Conservation (phyloP, 2,888 invertebrate genomes). For the Glyphotaelius pellucidus region DNA sequence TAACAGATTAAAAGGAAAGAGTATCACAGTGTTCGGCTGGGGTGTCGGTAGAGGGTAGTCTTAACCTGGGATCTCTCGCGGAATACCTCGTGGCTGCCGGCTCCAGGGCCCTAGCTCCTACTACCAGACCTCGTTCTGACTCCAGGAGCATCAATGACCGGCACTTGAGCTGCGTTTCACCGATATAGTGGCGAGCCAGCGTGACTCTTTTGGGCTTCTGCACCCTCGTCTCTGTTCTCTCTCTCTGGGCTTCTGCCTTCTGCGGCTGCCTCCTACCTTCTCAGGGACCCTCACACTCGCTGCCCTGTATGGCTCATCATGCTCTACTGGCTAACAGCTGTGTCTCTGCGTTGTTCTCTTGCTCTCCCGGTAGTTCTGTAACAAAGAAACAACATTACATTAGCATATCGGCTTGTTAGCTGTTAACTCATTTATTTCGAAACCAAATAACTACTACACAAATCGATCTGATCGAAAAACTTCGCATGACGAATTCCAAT, state of each 20-base stretch:
- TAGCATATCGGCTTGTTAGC: not conserved
- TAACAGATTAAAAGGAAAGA: slow-evolving; percentile 56
- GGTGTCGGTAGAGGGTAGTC: slow-evolving; percentile 68
- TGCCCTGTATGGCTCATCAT: slow-evolving; percentile 1
- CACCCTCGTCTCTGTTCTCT: not conserved
- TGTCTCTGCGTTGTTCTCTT: not conserved
- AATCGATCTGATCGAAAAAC: not conserved
- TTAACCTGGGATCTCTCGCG: slow-evolving; percentile 79
- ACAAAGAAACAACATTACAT: not conserved
- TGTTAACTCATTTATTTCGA: not conserved
- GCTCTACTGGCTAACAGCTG: not conserved
- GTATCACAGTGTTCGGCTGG: slow-evolving; percentile 47
- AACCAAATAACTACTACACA: not conserved
- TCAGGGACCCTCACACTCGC: not conserved
- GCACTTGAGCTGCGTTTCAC: slow-evolving; percentile 79
- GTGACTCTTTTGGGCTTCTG: slow-evolving; percentile 19
- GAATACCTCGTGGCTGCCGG: slow-evolving; percentile 74
- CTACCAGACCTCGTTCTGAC: slow-evolving; percentile 76
- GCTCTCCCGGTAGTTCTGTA: not conserved
- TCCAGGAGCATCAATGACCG: slow-evolving; percentile 78
- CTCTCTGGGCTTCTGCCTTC: not conserved
- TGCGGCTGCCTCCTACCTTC: not conserved
- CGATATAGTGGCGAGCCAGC: slow-evolving; percentile 69
- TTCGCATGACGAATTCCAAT: not conserved
- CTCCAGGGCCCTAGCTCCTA: slow-evolving; percentile 76